Percentiles rank a stretch among this genome's conserved stretches.
Conservation (phyloP, 2,113 vertebrate genomes). For the Cynoglossus semilaevis region DNA sequence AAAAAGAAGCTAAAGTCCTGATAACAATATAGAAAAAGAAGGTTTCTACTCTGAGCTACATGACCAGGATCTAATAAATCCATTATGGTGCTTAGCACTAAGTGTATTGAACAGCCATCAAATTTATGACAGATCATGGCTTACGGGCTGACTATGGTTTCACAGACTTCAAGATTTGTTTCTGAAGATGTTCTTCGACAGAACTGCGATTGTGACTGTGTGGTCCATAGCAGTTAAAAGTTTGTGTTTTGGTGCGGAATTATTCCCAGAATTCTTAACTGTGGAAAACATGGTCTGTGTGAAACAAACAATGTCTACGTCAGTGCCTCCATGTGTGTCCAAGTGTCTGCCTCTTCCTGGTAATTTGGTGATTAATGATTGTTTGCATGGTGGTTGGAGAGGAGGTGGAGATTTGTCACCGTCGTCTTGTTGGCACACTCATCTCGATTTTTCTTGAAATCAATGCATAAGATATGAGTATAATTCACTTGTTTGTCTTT, state of each 20-base stretch:
- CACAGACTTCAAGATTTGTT: too few relatives aligned
- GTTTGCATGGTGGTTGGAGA: conserved; percentile 41
- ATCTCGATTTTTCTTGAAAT: conserved; percentile 14
- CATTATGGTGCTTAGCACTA: too few relatives aligned
- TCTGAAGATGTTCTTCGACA: too few relatives aligned
- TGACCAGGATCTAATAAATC: too few relatives aligned
- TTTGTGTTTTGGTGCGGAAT: conserved; percentile 5
- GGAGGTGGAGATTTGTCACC: conserved; percentile 31
- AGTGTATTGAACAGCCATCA: too few relatives aligned
- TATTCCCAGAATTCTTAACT: background rate
- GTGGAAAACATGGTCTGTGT: conserved; percentile 20
- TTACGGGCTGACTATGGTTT: too few relatives aligned
- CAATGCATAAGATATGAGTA: conserved; percentile 9
- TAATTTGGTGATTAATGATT: conserved; percentile 59
- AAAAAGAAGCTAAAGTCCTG: too few relatives aligned
- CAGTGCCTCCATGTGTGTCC: conserved; percentile 21
- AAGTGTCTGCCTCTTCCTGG: conserved; percentile 40
- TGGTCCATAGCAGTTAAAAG: conserved; percentile 18
- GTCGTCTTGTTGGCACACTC: conserved; percentile 7
- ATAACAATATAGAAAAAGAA: background rate
- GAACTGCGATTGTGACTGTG: too few relatives aligned
- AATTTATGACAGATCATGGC: too few relatives aligned
- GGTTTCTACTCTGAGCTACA: too few relatives aligned
- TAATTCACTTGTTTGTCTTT: background rate
- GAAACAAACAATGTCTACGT: conserved; percentile 32